These are phyloP conservation scores for Mythimna ferrago DNA, from an alignment of 2,888 invertebrate genomes.

Conservation along the genomic window DNA sequence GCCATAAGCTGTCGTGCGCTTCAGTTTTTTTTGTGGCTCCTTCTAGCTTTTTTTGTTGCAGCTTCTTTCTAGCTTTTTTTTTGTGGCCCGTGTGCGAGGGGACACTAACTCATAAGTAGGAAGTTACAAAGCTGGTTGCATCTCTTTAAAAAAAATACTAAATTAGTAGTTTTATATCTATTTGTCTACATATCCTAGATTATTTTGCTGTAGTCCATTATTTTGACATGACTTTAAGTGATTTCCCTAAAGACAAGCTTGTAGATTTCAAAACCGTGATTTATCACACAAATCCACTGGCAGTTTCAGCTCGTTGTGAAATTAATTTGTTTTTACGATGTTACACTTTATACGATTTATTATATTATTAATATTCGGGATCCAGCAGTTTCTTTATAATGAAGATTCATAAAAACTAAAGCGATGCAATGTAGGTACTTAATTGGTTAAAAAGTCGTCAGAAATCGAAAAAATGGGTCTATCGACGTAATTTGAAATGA, in stretches of 20 bases:
- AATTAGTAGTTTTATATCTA: neutral
- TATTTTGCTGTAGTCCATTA: neutral
- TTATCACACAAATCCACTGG: neutral
- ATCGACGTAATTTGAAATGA: too few relatives aligned
- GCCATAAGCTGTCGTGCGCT: too few relatives aligned
- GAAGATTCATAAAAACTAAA: neutral
- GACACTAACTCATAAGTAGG: too few relatives aligned
- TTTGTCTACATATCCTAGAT: neutral
- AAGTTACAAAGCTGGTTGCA: neutral
- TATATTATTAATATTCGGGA: neutral
- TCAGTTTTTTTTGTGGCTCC: too few relatives aligned
- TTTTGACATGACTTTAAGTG: neutral
- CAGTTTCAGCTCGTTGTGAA: neutral
- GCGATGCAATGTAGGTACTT: too few relatives aligned
- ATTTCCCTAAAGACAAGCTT: neutral
- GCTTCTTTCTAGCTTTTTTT: too few relatives aligned
- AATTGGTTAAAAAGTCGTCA: neutral
- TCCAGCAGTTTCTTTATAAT: too few relatives aligned
- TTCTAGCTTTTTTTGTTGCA: too few relatives aligned
- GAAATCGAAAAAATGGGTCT: neutral
- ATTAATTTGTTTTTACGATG: too few relatives aligned
- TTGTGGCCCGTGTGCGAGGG: too few relatives aligned
- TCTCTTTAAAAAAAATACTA: neutral
- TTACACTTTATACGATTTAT: too few relatives aligned
- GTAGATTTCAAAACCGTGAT: neutral